A percentile compares a stretch with the other conserved stretches of the same genome.
Evolutionary conservation across 30 jellyfish, hydroid and myxozoan species (phyloP).

Genomic region (Chrysaora quinquecirrha): DNA sequence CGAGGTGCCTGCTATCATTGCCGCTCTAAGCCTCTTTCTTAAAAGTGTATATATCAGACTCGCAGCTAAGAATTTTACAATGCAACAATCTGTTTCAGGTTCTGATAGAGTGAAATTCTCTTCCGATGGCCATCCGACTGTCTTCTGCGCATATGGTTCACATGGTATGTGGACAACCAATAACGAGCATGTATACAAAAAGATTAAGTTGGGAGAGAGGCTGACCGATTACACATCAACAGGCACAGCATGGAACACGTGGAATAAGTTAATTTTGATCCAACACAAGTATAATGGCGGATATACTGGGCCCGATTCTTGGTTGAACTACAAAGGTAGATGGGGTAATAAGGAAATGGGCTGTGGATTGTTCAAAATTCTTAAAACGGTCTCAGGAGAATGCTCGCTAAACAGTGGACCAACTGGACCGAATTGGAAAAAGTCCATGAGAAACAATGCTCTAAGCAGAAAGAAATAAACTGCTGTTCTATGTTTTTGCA

Average conservation of each 20-base stretch:
- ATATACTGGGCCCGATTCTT: slow-evolving; percentile 22
- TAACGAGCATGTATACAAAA: neutral
- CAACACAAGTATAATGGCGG: slow-evolving; percentile 1
- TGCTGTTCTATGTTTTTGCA: too few relatives aligned
- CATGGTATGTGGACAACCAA: slow-evolving; percentile 37
- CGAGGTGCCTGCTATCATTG: too few relatives aligned
- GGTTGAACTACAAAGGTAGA: slow-evolving; percentile 52
- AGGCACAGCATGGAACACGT: slow-evolving; percentile 54
- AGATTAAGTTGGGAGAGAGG: neutral
- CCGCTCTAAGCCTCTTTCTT: too few relatives aligned
- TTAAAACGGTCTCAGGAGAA: slow-evolving; percentile 34
- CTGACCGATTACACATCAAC: slow-evolving; percentile 11
- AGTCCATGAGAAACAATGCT: slow-evolving; percentile 19
- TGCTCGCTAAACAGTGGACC: slow-evolving; percentile 64
- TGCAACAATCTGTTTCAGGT: too few relatives aligned
- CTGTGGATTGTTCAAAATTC: slow-evolving; percentile 7
- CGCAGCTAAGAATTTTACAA: too few relatives aligned
- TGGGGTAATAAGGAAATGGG: slow-evolving; percentile 55
- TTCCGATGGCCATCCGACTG: slow-evolving; percentile 39
- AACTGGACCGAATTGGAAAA: slow-evolving; percentile 21
- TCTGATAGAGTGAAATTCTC: slow-evolving; percentile 10
- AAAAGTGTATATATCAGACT: too few relatives aligned
- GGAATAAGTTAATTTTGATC: slow-evolving; percentile 20
- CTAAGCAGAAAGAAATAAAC: neutral
- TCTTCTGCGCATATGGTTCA: slow-evolving; percentile 44